A percentile compares a stretch with the other conserved stretches of the same genome.
phyloP scores from a whole-genome alignment of 2,113 vertebrate genomes.

The Hippocampus abdominalis region DNA sequence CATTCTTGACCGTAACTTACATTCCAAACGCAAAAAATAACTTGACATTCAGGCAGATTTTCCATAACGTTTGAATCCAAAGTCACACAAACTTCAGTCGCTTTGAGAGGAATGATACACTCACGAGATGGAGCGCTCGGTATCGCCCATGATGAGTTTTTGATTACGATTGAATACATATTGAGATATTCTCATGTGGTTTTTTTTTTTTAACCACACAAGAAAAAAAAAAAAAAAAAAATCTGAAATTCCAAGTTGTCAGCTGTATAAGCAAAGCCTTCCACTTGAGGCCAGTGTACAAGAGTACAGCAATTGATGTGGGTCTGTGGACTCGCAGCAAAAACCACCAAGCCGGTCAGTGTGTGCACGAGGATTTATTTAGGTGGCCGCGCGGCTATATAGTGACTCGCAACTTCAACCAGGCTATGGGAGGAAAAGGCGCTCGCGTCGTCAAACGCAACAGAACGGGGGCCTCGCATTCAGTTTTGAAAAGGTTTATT shows the following conservation, averaged over 20 bases:
- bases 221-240: constrained; percentile 29
- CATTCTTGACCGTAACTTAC: neutral
- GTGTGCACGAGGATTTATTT: constrained; percentile 62
- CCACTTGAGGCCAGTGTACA: constrained; percentile 33
- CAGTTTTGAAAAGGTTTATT: constrained; percentile 37
- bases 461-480: constrained; percentile 15
- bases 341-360: constrained; percentile 45
- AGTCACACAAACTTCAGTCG: constrained; percentile 1
- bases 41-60: neutral
- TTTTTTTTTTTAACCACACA: too few relatives aligned
- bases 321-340: constrained; percentile 42
- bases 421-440: constrained; percentile 31
- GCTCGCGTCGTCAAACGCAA: constrained; percentile 37
- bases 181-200: constrained; percentile 49
- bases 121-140: constrained; percentile 37
- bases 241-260: constrained; percentile 55
- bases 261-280: constrained; percentile 49
- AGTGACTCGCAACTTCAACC: constrained; percentile 49
- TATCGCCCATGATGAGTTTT: constrained; percentile 62
- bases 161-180: constrained; percentile 38
- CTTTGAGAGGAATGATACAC: constrained; percentile 49
- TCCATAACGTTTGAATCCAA: neutral
- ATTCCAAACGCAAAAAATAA: neutral
- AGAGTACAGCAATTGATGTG: constrained; percentile 62
- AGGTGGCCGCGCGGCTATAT: constrained; percentile 54